phyloP scores from a whole-genome alignment of 2,797 vertebrate genomes.

The Coccyzus lansbergi region DNA sequence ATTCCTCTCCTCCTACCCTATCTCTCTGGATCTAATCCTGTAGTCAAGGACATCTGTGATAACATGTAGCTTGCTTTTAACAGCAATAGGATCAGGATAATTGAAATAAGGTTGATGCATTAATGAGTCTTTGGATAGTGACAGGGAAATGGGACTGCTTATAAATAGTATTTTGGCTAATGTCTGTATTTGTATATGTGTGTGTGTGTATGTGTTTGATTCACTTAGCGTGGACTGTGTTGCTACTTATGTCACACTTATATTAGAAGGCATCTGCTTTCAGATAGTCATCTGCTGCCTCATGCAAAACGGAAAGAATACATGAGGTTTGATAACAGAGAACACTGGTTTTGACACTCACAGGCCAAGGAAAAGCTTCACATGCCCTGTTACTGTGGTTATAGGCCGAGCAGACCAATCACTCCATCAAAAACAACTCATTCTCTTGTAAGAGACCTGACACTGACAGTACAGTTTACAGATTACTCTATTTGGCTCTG shows the following conservation, averaged over 20 bases:
- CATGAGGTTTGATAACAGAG: not conserved
- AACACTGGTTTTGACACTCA: not conserved
- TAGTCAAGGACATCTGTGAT: not conserved
- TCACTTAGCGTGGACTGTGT: not conserved
- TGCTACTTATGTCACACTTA: not conserved
- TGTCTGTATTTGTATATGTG: accelerated
- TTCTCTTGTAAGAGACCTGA: not conserved
- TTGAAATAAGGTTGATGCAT: not conserved
- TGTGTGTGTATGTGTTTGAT: not conserved
- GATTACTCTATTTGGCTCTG: not conserved
- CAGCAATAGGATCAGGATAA: not conserved
- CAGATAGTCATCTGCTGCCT: not conserved
- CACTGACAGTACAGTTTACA: not conserved
- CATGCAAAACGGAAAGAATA: not conserved
- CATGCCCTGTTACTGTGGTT: not conserved
- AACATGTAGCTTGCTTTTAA: not conserved
- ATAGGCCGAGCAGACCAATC: not conserved
- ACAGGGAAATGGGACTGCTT: not conserved
- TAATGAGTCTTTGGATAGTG: not conserved
- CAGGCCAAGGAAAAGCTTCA: not conserved
- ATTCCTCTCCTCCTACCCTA: not conserved
- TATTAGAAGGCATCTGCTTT: not conserved
- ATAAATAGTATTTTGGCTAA: not conserved
- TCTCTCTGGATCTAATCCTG: not conserved
- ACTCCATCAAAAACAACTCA: not conserved